Percentiles rank a stretch among this genome's conserved stretches.
Conservation (phyloP, 1,140 invertebrate species). For the Leguminivora glycinivorella region DNA sequence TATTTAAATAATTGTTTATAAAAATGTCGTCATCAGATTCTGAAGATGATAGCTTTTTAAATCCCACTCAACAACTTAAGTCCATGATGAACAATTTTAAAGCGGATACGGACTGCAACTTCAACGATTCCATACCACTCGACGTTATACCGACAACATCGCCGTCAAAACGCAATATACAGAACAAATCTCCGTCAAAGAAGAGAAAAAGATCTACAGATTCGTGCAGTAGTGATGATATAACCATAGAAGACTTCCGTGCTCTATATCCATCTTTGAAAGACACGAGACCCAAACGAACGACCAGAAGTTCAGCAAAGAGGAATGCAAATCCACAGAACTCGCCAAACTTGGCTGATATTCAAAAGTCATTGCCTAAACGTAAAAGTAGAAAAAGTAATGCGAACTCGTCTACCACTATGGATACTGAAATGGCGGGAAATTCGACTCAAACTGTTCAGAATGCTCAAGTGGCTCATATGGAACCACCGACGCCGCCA, state of each 20-base stretch:
- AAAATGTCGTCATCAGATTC: constrained; percentile 57
- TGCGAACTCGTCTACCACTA: background rate
- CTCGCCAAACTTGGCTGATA: constrained; percentile 15
- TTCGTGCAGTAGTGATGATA: background rate
- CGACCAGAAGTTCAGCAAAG: background rate
- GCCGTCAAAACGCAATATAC: background rate
- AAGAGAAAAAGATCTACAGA: constrained; percentile 17
- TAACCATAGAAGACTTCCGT: background rate
- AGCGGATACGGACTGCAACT: constrained; percentile 33
- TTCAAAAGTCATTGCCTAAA: background rate
- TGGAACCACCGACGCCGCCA: constrained; percentile 15
- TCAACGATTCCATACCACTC: constrained; percentile 12
- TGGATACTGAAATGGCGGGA: background rate
- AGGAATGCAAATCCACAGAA: background rate
- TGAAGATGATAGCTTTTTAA: constrained; percentile 59
- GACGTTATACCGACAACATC: background rate
- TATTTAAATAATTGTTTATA: constrained; percentile 11
- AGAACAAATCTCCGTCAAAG: background rate
- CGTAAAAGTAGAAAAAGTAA: constrained; percentile 23
- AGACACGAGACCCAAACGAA: background rate
- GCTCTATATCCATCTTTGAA: background rate
- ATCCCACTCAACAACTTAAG: constrained; percentile 48
- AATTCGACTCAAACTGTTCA: constrained; percentile 1
- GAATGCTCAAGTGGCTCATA: constrained; percentile 32
- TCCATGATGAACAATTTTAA: constrained; percentile 46